Conservation (phyloP, 2,888 invertebrate genomes). For the Globia sparganii region DNA sequence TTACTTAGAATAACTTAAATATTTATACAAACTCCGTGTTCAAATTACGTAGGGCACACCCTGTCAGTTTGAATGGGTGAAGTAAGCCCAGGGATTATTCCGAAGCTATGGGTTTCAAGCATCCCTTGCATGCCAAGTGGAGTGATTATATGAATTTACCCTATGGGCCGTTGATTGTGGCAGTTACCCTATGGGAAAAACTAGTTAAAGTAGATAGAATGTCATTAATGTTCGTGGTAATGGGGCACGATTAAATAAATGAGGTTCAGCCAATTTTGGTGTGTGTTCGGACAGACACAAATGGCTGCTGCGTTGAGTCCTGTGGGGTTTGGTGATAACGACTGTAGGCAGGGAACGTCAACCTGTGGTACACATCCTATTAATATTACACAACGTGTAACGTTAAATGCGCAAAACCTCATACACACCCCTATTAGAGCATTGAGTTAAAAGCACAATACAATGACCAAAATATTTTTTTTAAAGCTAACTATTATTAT, state of each 20-base stretch:
- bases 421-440: too few species aligned
- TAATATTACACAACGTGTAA: too few species aligned
- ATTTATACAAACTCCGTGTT: conserved; percentile 23
- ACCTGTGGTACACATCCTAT: too few species aligned
- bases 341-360: conserved; percentile 21
- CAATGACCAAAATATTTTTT: too few species aligned
- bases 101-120: conserved; percentile 18
- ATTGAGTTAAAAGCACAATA: too few species aligned
- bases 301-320: conserved; percentile 2
- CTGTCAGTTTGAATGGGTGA: conserved; percentile 28
- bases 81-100: conserved; percentile 34
- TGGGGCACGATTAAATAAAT: conserved; percentile 45
- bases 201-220: conserved; percentile 16
- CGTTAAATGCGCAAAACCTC: too few species aligned
- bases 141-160: conserved; percentile 47
- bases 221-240: conserved; percentile 34
- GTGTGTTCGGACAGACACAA: conserved; percentile 20
- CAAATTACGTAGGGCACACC: conserved; percentile 27
- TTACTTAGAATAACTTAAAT: conserved; percentile 27
- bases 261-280: conserved; percentile 30
- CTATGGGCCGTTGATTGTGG: conserved; percentile 21
- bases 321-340: conserved; percentile 23
- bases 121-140: conserved; percentile 42
- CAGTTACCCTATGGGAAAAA: conserved; percentile 28
- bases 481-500: too few species aligned